Base-by-base conservation (phyloP, 1,140 invertebrate genomes). In the Meloidogyne hapla region DNA sequence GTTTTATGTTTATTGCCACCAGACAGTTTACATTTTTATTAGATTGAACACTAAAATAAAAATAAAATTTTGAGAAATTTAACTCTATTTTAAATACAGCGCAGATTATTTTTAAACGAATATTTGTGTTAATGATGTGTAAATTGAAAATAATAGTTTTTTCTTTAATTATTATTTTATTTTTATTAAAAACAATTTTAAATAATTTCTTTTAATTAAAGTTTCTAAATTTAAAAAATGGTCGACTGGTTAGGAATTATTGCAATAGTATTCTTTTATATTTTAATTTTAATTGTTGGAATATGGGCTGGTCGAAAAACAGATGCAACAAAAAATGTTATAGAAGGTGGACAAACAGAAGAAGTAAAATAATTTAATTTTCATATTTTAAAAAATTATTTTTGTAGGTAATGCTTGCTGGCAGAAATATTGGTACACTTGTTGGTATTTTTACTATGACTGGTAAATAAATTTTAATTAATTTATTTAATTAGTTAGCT, bases 381-480 rank as follows among this genome's bases (percentile, higher is more conserved):
- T n/a, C n/a, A 12, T 28, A 33, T 10, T 48, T 38, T 26, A 38
- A 56, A 8, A 21, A 21, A 38, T 21, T 61, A n/a, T 13, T 63
- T 72, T 33, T 75, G 23, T 94, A 96, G 88, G 94, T 98, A 18
- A 97, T 98, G 94, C 88, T 98, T 81, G 95, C 95, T 0, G 95
- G 95, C 1, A 90, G 95, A 67, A 95, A 94, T 84, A 97, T 98
- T 82, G 95, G 95, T 5, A 89, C 81, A 25, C 38, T 96, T 3
- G 95, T 98, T 62, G 95, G 95, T 23, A 95, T 96, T 77, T 97
- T 98, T 83, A 98, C 95, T 18, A 98, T 98, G 95, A 98, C 95
- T 88, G 93, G 93, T 94, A 88, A 89, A 85, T 62, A 23, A 25
- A 28, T 71, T 45, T 38, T 15, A 61, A 40, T 69, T 8, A 72